phyloP scores from a whole-genome alignment of 1,140 invertebrate genomes.

The Adoxophyes honmai region DNA sequence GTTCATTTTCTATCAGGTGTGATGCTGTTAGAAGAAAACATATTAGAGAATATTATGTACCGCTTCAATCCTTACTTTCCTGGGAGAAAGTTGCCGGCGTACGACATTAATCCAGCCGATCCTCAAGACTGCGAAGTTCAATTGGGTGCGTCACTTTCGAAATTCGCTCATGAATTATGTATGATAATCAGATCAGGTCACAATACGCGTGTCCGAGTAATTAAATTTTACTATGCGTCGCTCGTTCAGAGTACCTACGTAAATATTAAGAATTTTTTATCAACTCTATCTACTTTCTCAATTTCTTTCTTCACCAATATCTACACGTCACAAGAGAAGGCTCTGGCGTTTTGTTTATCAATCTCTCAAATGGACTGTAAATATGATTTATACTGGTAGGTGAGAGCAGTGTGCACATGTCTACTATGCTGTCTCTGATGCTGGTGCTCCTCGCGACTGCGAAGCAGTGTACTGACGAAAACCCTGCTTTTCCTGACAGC shows the following conservation, averaged over 20 bases:
- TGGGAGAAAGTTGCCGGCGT: conserved; percentile 32
- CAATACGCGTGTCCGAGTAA: too few relatives aligned
- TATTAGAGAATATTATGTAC: conserved; percentile 56
- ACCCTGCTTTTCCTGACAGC: conserved; percentile 19
- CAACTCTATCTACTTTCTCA: too few relatives aligned
- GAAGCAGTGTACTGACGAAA: conserved; percentile 30
- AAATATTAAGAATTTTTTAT: too few relatives aligned
- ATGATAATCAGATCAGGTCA: conserved; percentile 4
- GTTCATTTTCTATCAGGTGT: conserved; percentile 34
- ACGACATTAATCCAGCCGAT: conserved; percentile 48
- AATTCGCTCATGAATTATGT: conserved; percentile 16
- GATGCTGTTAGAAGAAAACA: conserved; percentile 53
- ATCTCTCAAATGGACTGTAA: too few relatives aligned
- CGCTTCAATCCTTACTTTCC: conserved; percentile 65
- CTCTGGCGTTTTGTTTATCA: too few relatives aligned
- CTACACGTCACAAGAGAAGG: too few relatives aligned
- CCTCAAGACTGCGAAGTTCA: conserved; percentile 44
- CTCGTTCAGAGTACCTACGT: not conserved
- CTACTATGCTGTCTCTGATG: conserved; percentile 41
- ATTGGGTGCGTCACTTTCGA: conserved; percentile 36
- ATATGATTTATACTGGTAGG: conserved; percentile 37
- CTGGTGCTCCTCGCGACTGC: conserved; percentile 46
- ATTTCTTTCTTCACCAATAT: too few relatives aligned
- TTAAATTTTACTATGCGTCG: too few relatives aligned
- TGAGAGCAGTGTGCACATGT: conserved; percentile 42